Percentiles rank a stretch among this genome's conserved stretches.
phyloP scores from a whole-genome alignment of 2,797 vertebrate species.

The Podarcis siculus region DNA sequence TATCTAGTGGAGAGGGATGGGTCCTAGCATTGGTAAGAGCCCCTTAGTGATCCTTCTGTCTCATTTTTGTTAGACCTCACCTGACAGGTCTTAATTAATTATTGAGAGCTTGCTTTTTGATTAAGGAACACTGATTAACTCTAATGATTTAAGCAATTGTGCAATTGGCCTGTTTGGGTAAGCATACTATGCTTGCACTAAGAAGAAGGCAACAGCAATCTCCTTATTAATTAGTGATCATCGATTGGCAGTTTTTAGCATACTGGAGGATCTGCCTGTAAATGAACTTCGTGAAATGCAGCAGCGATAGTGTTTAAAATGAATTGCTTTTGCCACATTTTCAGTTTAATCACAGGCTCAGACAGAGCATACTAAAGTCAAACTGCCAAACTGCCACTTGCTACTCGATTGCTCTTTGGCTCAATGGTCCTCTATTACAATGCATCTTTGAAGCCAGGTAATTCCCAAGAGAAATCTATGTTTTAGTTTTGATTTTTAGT shows the following conservation, averaged over 20 bases:
- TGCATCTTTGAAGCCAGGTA: constrained; percentile 8
- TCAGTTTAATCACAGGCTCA: constrained; percentile 14
- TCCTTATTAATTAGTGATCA: not conserved
- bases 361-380: constrained; percentile 8
- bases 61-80: constrained; percentile 21
- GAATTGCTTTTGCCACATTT: constrained; percentile 12
- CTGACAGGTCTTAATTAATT: constrained; percentile 29
- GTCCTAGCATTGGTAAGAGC: not conserved
- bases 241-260: constrained; percentile 25
- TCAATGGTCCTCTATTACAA: not conserved
- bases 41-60: not conserved
- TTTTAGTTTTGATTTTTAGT: constrained; percentile 24
- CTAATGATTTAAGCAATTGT: constrained; percentile 45
- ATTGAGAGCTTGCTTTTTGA: not conserved
- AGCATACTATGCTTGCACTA: not conserved
- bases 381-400: not conserved
- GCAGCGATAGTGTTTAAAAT: not conserved
- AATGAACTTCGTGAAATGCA: constrained; percentile 4
- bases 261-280: not conserved
- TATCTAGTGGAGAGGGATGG: too few species aligned
- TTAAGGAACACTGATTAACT: constrained; percentile 48
- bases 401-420: not conserved
- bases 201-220: constrained; percentile 21
- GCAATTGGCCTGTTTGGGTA: constrained; percentile 35
- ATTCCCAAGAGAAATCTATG: constrained; percentile 13